These are phyloP conservation scores for Formica selysi DNA, from an alignment of 1,140 invertebrate genomes.

Conservation along the genomic window DNA sequence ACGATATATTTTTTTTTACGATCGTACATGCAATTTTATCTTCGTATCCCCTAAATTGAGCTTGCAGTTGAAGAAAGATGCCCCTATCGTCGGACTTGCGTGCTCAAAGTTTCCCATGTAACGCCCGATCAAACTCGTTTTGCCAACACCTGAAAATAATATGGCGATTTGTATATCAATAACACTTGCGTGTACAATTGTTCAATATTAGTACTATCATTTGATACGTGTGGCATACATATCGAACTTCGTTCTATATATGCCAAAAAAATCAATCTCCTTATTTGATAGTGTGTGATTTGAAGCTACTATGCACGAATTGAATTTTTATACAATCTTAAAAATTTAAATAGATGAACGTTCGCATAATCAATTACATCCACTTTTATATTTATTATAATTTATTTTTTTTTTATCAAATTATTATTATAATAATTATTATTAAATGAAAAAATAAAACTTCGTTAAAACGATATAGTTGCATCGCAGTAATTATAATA, in stretches of 20 bases:
- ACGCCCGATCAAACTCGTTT: conserved; percentile 93
- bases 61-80: conserved; percentile 95
- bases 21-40: conserved; percentile 91
- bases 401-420: neutral
- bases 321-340: neutral
- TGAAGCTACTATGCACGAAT: neutral
- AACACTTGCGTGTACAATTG: neutral
- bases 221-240: neutral
- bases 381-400: neutral
- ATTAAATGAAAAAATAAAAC: neutral
- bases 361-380: neutral
- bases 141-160: conserved; percentile 92
- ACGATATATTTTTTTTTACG: neutral
- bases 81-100: conserved; percentile 94
- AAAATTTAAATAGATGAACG: neutral
- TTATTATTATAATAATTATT: neutral
- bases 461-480: neutral
- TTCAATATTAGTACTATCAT: neutral
- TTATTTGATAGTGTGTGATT: conserved; percentile 5
- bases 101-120: conserved; percentile 93
- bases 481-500: neutral
- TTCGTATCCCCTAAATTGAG: conserved; percentile 90
- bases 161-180: neutral
- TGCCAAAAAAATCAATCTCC: neutral
- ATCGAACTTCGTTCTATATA: neutral